Evolutionary conservation across 53 echinoderm and acorn worm species (phyloP), one percentile per base, ranked within the genome.

Genomic region (Temnopleurus reevesii): DNA sequence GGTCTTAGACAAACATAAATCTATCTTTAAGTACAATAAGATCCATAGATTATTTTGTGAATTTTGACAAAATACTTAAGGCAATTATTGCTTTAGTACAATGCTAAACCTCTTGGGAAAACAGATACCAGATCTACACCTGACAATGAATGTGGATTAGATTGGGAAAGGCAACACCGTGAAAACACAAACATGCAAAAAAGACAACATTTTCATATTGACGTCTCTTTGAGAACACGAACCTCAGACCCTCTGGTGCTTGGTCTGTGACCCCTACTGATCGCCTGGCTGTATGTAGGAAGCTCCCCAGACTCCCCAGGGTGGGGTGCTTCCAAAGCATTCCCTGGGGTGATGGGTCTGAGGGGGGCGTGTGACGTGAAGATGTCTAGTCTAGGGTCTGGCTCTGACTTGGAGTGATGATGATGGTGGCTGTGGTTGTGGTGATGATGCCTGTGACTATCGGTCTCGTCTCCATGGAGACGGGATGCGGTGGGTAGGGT

Each of bases 281-380:
- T 45, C 1, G 86, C 86, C 86, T 85, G 86, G 46, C 86, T 85
- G 61, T 85, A 85, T 15, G 86, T 49, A 7, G 86, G 86, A 12
- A 85, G 61, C 23, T 60, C 86, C 12, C 55, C 26, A 7, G 83
- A 56, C 34, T 38, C 83, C 2, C 19, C 55, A 38, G 86, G 86
- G 59, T 60, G 59, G 53, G 83, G 54, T 25, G 27, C 13, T 0
- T 87, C 88, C 31, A 87, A 35, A 18, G 71, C 24, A 36, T 87
- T 87, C 35, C 88, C 88, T 10, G 88, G 71, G 88, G 88, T 87
- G 34, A 87, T 87, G 10, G 88, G 88, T 10, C 88, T 28, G 12
- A 87, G 88, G 51, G 88, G 88, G 23, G 88, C 88, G 53, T 87
- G 88, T 2, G 88, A 46, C 18, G 88, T 55, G 53, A 87, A 87